Evolutionary conservation across 2,888 invertebrate genomes (phyloP).

Genomic region (Oligia latruncula): DNA sequence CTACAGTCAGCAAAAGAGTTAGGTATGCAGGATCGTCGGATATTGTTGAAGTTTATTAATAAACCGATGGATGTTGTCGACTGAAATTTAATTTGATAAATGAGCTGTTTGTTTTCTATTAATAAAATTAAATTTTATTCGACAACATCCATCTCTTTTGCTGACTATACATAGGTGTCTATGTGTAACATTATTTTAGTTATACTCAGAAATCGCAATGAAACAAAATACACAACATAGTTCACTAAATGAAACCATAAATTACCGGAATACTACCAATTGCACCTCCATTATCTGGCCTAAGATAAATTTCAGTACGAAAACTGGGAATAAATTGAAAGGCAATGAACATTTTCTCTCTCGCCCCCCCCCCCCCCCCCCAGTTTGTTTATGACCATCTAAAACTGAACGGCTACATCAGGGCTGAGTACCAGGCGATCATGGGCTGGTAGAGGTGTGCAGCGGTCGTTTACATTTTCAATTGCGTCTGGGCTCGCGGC

Average conservation of each 20-base stretch:
- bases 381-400: conserved; percentile 65
- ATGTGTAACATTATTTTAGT: neutral
- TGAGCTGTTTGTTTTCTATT: no score
- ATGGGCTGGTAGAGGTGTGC: conserved; percentile 75
- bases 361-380: conserved; percentile 43
- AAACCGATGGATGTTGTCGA: no score
- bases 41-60: no score
- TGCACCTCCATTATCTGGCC: conserved; percentile 53
- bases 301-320: conserved; percentile 58
- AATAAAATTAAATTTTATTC: no score
- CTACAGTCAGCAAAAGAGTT: no score
- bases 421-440: conserved; percentile 74
- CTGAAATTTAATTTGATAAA: no score
- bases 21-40: no score
- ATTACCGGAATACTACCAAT: conserved; percentile 49
- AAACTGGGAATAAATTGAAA: conserved; percentile 63
- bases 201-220: conserved; percentile 3
- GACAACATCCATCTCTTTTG: no score
- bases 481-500: conserved; percentile 80
- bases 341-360: conserved; percentile 56
- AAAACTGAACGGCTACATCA: conserved; percentile 71
- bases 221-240: conserved; percentile 19
- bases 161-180: neutral
- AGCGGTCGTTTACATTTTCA: conserved; percentile 83
- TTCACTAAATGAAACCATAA: conserved; percentile 54